These are phyloP conservation scores for Albula glossodonta DNA, from an alignment of 2,113 vertebrate species.

Conservation along the genomic window DNA sequence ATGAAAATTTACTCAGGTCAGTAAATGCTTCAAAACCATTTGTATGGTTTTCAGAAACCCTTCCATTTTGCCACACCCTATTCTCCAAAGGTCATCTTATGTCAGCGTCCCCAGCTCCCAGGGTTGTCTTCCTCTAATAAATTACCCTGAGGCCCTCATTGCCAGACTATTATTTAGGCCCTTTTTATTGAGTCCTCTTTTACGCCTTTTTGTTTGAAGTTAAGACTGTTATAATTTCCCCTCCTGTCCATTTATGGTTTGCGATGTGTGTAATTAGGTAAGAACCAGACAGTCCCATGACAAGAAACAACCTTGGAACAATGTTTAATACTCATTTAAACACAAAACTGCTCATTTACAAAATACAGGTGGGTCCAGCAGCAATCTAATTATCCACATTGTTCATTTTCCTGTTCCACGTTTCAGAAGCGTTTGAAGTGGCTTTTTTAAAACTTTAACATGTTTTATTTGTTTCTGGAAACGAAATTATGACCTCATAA, in stretches of 20 bases:
- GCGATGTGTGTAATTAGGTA: constrained; percentile 62
- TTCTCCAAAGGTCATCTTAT: neutral
- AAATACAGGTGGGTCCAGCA: neutral
- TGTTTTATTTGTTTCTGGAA: neutral
- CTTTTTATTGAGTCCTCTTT: constrained; percentile 59
- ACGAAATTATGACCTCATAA: too few species aligned
- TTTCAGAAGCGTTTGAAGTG: neutral
- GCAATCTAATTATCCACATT: neutral
- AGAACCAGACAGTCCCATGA: constrained; percentile 40
- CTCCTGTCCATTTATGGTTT: constrained; percentile 49
- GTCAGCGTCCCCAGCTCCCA: neutral
- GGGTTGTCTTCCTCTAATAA: constrained; percentile 32
- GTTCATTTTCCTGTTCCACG: neutral
- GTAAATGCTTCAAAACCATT: too few species aligned
- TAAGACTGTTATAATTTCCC: constrained; percentile 56
- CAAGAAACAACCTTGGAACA: constrained; percentile 40
- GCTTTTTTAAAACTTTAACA: neutral
- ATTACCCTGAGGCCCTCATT: constrained; percentile 50
- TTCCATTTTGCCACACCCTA: neutral
- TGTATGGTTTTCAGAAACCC: neutral
- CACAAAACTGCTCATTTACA: constrained; percentile 27
- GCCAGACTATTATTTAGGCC: constrained; percentile 46
- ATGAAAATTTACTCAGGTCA: too few species aligned
- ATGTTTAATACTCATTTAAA: constrained; percentile 55
- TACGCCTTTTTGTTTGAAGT: constrained; percentile 63